phyloP scores from a whole-genome alignment of 2,113 vertebrate genomes.

The Plecotus auritus region DNA sequence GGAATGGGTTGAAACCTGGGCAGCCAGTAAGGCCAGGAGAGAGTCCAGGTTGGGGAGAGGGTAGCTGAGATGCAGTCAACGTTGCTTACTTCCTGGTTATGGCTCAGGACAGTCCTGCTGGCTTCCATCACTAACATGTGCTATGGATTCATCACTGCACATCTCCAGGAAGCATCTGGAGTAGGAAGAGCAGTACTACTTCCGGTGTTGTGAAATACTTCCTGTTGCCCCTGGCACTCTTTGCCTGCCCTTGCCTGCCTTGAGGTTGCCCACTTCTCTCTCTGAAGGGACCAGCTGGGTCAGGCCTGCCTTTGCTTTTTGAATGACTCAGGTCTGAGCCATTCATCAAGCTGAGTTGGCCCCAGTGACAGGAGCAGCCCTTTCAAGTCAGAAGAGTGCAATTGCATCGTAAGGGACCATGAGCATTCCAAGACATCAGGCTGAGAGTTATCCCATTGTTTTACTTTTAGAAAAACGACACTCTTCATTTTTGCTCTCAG shows the following conservation, averaged over 20 bases:
- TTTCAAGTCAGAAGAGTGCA: background rate
- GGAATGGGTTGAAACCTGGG: background rate
- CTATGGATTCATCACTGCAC: background rate
- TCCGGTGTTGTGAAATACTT: background rate
- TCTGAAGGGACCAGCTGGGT: background rate
- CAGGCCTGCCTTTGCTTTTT: background rate
- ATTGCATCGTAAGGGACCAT: background rate
- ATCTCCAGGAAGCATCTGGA: background rate
- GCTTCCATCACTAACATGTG: background rate
- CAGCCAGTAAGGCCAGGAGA: background rate
- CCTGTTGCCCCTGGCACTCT: background rate
- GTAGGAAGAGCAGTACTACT: background rate
- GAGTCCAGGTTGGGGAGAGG: background rate
- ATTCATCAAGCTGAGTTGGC: background rate
- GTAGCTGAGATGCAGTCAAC: background rate
- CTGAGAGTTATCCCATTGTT: slow-evolving; percentile 80
- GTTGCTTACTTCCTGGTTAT: background rate
- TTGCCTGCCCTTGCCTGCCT: background rate
- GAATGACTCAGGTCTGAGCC: background rate
- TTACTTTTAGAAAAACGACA: slow-evolving; percentile 80
- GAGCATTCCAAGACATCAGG: slow-evolving; percentile 50
- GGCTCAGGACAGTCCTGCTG: background rate
- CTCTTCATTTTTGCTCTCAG: slow-evolving; percentile 72
- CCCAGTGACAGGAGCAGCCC: background rate
- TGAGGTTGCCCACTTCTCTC: background rate